A percentile compares a stretch with the other conserved stretches of the same genome.
Evolutionary conservation across 2,797 vertebrate genomes (phyloP).

Genomic region (Australoheros facetus): DNA sequence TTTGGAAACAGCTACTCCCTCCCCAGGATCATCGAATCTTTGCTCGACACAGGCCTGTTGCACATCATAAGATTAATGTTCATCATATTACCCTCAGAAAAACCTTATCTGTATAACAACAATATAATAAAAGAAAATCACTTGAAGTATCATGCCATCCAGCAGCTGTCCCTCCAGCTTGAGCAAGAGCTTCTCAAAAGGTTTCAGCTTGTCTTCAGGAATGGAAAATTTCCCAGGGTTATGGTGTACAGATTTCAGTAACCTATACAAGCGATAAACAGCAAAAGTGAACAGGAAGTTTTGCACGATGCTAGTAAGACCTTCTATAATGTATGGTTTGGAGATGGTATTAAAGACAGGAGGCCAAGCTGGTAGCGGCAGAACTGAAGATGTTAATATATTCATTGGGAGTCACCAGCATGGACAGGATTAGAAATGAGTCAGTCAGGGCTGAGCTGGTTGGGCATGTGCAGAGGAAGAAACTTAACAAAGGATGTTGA

Average conservation of each 20-base stretch:
- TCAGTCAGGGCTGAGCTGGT: neutral
- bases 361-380: neutral
- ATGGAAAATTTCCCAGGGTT: constrained; percentile 97
- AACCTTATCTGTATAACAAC: neutral
- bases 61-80: neutral
- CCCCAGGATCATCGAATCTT: constrained; percentile 91
- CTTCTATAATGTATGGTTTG: neutral
- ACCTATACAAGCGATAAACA: constrained; percentile 70
- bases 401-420: neutral
- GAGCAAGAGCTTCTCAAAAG: constrained; percentile 95
- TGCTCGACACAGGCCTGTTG: constrained; percentile 94
- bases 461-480: neutral
- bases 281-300: neutral
- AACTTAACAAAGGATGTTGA: neutral
- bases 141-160: constrained; percentile 97
- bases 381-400: neutral
- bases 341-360: neutral
- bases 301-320: rapidly evolving
- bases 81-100: neutral
- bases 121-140: constrained; percentile 47
- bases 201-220: constrained; percentile 95
- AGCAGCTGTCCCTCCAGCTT: constrained; percentile 94
- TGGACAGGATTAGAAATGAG: neutral
- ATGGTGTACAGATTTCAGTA: constrained; percentile 97
- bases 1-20: constrained; percentile 91